Evolutionary conservation across 1,140 invertebrate genomes (phyloP), one percentile per base, ranked within the genome.

Genomic region (Pissodes strobi): DNA sequence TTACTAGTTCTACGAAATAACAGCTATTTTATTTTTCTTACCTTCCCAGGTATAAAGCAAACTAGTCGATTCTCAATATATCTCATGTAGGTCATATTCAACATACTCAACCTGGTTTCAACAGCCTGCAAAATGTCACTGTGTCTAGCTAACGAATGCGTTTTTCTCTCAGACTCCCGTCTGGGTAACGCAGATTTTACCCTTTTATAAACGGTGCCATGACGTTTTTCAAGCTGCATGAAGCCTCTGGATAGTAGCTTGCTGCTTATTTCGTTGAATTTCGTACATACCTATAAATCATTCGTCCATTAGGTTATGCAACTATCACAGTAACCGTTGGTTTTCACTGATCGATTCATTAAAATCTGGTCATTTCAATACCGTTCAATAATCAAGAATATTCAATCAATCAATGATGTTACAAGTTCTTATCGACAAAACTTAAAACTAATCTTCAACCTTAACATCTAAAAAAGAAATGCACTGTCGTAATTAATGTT

Each of bases 41-140:
- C 92, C 82, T 93, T 94, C 61, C 94, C 94, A 12, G 94, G 94
- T 73, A 96, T 95, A 73, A 97, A 97, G 75, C 93, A 96, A 73
- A 93, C 94, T 3, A 93, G 75, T 57, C 88, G 85, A 52, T 84
- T 80, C 62, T 93, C 90, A 12, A 94, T 89, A 71, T 90, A 94
- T 79, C 94, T 94, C 27, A 86, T 87, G 75, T 92, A 97, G 0
- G 94, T 95, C 93, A 96, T 96, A 5, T 88, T 89, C 2, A 96
- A 82, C 85, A 96, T 91, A 0, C 92, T 95, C 18, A 97, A 86
- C 18, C 94, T 81, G 0, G 94, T 96, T 79, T 96, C 94, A 43
- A 97, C 88, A 0, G 92, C 93, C 18, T 90, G 91, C 13, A 97
- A 80, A 52, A 96, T 92, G 73, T 96, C 93, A 68, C 88, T 90